Base-by-base conservation (phyloP, 2,888 invertebrate species). In the Stenodema calcarata region DNA sequence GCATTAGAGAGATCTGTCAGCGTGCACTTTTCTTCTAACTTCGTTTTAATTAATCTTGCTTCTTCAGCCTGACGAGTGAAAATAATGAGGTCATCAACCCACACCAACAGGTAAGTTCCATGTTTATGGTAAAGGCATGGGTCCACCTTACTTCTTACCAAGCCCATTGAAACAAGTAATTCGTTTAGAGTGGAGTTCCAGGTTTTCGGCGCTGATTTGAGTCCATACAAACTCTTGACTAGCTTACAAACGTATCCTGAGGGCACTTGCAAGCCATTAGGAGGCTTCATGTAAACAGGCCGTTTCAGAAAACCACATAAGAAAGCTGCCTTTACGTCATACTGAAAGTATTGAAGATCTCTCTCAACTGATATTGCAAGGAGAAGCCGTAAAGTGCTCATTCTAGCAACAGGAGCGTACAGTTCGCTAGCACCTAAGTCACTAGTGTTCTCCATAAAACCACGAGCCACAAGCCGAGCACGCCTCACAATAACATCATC, bases 221-320 rank as follows among this genome's bases (percentile, higher is more conserved):
- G 75, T 14, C 82, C 87, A 75, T 87, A 87, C 9, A 87, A 18
- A 1, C 30, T 28, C 69, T 87, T 87, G n/a, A 73, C 18, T 11
- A 87, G 73, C n/a, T 47, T 70, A n/a, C 50, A 83, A 12, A 87
- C 82, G 18, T 44, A 14, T 44, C 78, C 78, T 18, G 16, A 16
- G 16, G 78, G 78, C 2, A 86, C 30, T 9, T 9, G 2, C 0
- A 78, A n/a, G 0, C 86, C 86, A 0, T 76, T 70, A 1, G 73
- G 84, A 12, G 28, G 41, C 50, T 50, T 47, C 50, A 86, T 47
- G 23, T 86, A 86, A 0, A 86, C 70, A 42, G 69, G 30, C 1
- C n/a, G 23, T 9, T 35, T 1, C 7, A 81, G 41, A 16, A 42
- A 7, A 30, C 78, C 54, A 54, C 54, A 1, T 0, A 86, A 41